Conservation (phyloP, 2,888 invertebrate species). For the Drosophila nr. fundita region DNA sequence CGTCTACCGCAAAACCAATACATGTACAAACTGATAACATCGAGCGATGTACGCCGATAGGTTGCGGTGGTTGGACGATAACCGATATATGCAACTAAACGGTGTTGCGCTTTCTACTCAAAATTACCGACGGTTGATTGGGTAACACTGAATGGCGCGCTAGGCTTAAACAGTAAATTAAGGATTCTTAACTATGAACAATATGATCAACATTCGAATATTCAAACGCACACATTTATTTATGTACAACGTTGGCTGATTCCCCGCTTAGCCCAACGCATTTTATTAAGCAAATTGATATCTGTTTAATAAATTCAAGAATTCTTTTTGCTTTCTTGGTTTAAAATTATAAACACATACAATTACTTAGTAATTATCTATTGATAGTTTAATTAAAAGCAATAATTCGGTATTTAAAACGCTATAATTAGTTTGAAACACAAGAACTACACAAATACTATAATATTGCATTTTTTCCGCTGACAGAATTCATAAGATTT, state of each 20-base stretch:
- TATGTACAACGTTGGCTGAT: slow-evolving; percentile 1
- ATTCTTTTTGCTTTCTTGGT: slow-evolving; percentile 32
- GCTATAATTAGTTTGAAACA: slow-evolving; percentile 43
- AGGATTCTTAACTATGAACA: neutral
- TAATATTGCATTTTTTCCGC: slow-evolving; percentile 20
- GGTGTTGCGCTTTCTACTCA: neutral
- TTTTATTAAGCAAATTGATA: slow-evolving; percentile 34
- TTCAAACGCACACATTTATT: neutral
- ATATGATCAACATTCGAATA: neutral
- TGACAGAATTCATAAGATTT: slow-evolving; percentile 27
- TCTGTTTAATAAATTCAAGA: slow-evolving; percentile 37
- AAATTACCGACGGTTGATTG: neutral
- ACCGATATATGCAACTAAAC: neutral
- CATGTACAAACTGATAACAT: slow-evolving; percentile 37
- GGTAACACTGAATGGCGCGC: slow-evolving; percentile 16
- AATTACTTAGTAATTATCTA: slow-evolving; percentile 39
- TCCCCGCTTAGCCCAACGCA: slow-evolving; percentile 21
- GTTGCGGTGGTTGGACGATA: slow-evolving; percentile 35
- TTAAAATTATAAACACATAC: slow-evolving; percentile 42
- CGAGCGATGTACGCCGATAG: slow-evolving; percentile 13
- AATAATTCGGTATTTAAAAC: slow-evolving; percentile 45
- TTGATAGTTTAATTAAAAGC: slow-evolving; percentile 43
- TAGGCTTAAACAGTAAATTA: neutral
- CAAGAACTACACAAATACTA: slow-evolving; percentile 38
- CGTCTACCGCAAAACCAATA: slow-evolving; percentile 51